phyloP scores from a whole-genome alignment of 64 coral and sea anemone genomes.

The Trachythela sp. region DNA sequence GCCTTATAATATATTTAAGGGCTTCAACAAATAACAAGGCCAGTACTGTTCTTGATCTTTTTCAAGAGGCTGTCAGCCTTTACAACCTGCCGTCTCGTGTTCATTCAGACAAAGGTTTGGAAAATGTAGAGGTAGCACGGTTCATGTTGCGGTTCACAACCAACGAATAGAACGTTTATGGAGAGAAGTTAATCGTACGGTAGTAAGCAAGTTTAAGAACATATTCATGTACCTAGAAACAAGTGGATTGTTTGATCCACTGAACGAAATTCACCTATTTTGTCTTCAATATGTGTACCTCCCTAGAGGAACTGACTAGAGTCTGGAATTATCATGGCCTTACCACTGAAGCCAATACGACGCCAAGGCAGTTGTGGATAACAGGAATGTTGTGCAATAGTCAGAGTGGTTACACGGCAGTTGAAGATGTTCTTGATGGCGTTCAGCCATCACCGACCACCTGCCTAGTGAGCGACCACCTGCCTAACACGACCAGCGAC shows the following conservation, averaged over 20 bases:
- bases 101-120: constrained; percentile 5
- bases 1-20: not conserved
- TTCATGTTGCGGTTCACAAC: constrained; percentile 12
- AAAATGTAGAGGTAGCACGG: not conserved
- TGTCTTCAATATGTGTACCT: constrained; percentile 11
- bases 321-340: constrained; percentile 2
- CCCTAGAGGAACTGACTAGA: not conserved
- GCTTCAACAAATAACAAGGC: constrained; percentile 19
- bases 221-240: constrained; percentile 16
- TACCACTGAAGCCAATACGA: not conserved
- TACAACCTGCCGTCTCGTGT: constrained; percentile 13
- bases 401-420: not conserved
- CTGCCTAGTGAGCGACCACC: too few relatives aligned
- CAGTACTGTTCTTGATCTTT: not conserved
- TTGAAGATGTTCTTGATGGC: not conserved
- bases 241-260: constrained; percentile 2
- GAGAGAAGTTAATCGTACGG: not conserved
- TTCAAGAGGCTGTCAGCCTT: not conserved
- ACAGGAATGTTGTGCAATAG: not conserved
- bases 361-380: constrained; percentile 5
- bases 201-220: constrained; percentile 21
- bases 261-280: constrained; percentile 3
- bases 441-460: too few relatives aligned
- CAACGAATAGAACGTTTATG: constrained; percentile 11
- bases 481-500: too few relatives aligned